Conservation (phyloP, 1,140 invertebrate genomes). For the Solenopsis fugax region DNA sequence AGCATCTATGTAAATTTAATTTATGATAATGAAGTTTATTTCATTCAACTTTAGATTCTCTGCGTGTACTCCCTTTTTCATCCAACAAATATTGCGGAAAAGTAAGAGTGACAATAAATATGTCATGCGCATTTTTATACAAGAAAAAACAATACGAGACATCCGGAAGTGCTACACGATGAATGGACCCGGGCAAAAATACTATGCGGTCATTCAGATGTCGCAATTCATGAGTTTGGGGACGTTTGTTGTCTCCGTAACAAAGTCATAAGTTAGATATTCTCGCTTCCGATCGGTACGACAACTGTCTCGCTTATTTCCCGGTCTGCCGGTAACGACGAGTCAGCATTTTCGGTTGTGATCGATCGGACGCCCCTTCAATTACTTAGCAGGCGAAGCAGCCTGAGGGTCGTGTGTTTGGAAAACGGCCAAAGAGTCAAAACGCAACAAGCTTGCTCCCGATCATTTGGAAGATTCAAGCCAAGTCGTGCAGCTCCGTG, state of each 20-base stretch:
- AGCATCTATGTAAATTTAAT: background rate
- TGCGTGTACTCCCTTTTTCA: background rate
- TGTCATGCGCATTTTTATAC: background rate
- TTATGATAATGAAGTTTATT: background rate
- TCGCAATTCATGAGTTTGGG: background rate
- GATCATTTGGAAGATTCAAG: slow-evolving; percentile 6
- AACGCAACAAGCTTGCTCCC: slow-evolving; percentile 51
- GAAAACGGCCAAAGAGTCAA: slow-evolving; percentile 48
- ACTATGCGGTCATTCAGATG: background rate
- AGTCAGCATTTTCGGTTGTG: slow-evolving; percentile 52
- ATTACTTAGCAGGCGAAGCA: slow-evolving; percentile 52
- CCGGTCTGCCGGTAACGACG: background rate
- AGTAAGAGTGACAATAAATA: slow-evolving; percentile 1
- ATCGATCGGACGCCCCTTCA: slow-evolving; percentile 42
- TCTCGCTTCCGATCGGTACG: background rate
- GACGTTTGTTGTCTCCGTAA: background rate
- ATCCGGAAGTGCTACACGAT: slow-evolving; percentile 5
- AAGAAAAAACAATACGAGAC: background rate
- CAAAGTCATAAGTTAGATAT: slow-evolving; percentile 23
- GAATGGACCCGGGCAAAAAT: slow-evolving; percentile 13
- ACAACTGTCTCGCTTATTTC: slow-evolving; percentile 32
- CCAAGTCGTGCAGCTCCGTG: background rate
- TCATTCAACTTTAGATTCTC: background rate
- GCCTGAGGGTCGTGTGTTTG: slow-evolving; percentile 30
- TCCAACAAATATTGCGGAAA: background rate